Conservation (phyloP, 2,888 invertebrate genomes). For the Caenorhabditis wallacei region DNA sequence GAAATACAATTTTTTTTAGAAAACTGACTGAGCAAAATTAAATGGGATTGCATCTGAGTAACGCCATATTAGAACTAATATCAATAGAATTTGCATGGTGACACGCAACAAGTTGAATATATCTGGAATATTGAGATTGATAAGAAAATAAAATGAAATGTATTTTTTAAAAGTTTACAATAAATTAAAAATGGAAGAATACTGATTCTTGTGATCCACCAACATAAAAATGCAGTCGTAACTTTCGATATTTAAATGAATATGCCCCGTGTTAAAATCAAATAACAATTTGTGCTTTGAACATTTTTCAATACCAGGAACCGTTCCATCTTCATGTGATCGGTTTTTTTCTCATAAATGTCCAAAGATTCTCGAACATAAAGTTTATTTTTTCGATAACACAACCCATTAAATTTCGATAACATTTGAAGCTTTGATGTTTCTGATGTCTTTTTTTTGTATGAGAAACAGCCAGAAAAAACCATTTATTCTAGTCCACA, state of each 20-base stretch:
- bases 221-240: too few relatives aligned
- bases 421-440: slow-evolving; percentile 36
- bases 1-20: not conserved
- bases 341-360: not conserved
- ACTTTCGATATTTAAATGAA: slow-evolving; percentile 1
- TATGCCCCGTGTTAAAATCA: not conserved
- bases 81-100: too few relatives aligned
- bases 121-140: too few relatives aligned
- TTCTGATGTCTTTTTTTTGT: slow-evolving; percentile 22
- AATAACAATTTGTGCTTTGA: slow-evolving; percentile 43
- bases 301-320: slow-evolving; percentile 20
- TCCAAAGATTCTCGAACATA: not conserved
- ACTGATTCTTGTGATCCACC: too few relatives aligned
- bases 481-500: slow-evolving; percentile 40
- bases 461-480: slow-evolving; percentile 7
- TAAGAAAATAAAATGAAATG: too few relatives aligned
- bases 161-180: not conserved
- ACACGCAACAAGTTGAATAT: too few relatives aligned
- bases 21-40: not conserved
- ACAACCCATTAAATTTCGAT: slow-evolving; percentile 9
- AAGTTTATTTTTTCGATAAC: slow-evolving; percentile 13
- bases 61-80: not conserved
- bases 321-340: slow-evolving; percentile 15
- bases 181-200: too few relatives aligned
- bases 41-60: not conserved